A percentile compares a stretch with the other conserved stretches of the same genome.
phyloP scores from a whole-genome alignment of 2,113 vertebrate species.

The Nyctibius bracteatus region DNA sequence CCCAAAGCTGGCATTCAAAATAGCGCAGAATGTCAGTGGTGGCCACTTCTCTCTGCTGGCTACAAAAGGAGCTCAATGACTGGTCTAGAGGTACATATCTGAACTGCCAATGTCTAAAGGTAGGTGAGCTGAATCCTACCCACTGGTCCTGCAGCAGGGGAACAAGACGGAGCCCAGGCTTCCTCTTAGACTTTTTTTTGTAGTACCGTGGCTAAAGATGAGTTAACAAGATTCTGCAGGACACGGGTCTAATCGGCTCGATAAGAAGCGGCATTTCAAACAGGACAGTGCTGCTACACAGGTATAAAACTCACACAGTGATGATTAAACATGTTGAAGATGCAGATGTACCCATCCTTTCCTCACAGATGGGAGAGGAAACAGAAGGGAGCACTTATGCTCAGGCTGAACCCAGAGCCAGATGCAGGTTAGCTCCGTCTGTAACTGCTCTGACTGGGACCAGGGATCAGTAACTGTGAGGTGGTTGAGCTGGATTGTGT shows the following conservation, averaged over 20 bases:
- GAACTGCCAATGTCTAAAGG: background rate
- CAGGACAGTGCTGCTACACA: background rate
- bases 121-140: background rate
- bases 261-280: background rate
- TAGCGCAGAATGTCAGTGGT: fast-evolving
- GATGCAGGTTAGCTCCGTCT: background rate
- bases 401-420: background rate
- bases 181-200: background rate
- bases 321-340: fast-evolving
- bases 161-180: background rate
- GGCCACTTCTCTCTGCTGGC: background rate
- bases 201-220: background rate
- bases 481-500: background rate
- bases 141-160: fast-evolving
- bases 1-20: background rate
- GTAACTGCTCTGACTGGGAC: background rate
- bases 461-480: background rate
- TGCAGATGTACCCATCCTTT: background rate
- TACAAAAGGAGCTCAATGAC: background rate
- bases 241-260: fast-evolving
- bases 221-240: background rate
- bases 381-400: fast-evolving
- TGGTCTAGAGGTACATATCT: background rate
- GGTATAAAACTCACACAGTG: background rate
- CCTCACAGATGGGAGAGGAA: background rate